phyloP scores from a whole-genome alignment of 2,797 vertebrate genomes.

The Lepilemur ruficaudatus region DNA sequence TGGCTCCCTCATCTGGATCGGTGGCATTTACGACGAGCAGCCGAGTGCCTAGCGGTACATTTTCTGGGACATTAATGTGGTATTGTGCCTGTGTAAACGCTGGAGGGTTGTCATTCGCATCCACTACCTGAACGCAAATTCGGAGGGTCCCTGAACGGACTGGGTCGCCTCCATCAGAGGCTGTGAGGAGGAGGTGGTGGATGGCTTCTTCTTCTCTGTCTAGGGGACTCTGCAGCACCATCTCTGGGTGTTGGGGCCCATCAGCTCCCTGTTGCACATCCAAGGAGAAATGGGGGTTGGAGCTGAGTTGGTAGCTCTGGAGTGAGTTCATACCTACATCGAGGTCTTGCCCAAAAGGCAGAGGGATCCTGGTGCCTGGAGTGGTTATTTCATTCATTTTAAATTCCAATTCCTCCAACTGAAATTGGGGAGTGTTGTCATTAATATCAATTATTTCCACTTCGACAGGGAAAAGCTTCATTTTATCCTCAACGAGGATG shows the following conservation, averaged over 20 bases:
- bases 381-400: conserved; percentile 84
- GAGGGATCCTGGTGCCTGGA: conserved; percentile 75
- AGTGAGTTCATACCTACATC: conserved; percentile 81
- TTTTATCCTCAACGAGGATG: conserved; percentile 84
- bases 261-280: conserved; percentile 66
- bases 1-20: conserved; percentile 78
- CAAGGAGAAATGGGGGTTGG: conserved; percentile 81
- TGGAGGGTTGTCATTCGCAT: conserved; percentile 83
- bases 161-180: conserved; percentile 80
- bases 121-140: conserved; percentile 77
- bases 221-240: conserved; percentile 80
- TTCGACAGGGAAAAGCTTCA: conserved; percentile 84
- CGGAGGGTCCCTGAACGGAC: conserved; percentile 72
- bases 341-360: conserved; percentile 79
- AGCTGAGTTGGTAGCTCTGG: conserved; percentile 82
- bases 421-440: conserved; percentile 84
- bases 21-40: conserved; percentile 69
- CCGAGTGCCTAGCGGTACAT: conserved; percentile 55
- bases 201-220: conserved; percentile 79
- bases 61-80: conserved; percentile 70
- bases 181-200: conserved; percentile 78
- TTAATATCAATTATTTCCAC: conserved; percentile 86
- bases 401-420: conserved; percentile 78
- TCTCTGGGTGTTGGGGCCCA: conserved; percentile 68
- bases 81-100: conserved; percentile 78